Evolutionary conservation across 2,888 invertebrate genomes (phyloP).

Genomic region (Norana najaformis): DNA sequence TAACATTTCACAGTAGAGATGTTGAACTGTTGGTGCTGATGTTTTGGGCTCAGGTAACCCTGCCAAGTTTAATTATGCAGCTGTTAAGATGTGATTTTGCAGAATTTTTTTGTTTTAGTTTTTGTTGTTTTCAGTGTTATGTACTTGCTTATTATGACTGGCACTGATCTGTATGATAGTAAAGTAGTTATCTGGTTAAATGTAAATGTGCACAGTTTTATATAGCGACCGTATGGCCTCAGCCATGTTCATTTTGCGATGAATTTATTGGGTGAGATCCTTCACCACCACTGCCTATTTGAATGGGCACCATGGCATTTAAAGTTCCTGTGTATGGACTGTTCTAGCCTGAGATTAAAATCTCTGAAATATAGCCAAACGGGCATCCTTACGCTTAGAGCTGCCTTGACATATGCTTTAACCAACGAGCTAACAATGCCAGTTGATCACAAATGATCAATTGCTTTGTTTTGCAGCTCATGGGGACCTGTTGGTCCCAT

Average conservation of each 20-base stretch:
- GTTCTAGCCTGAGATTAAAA: no score
- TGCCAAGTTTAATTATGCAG: background rate
- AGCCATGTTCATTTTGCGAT: no score
- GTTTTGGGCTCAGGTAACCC: background rate
- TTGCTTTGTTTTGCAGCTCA: background rate
- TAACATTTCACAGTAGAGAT: background rate
- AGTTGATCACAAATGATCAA: background rate
- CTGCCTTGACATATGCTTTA: no score
- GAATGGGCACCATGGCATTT: no score
- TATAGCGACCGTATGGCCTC: no score
- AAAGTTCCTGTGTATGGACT: no score
- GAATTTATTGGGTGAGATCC: no score
- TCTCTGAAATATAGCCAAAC: no score
- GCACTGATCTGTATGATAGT: background rate
- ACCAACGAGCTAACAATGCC: no score
- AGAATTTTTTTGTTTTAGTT: background rate
- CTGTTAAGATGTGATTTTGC: background rate
- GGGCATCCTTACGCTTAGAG: no score
- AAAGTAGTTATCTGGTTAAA: background rate
- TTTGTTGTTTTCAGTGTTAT: background rate
- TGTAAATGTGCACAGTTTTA: no score
- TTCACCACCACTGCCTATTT: no score
- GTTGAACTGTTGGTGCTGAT: background rate
- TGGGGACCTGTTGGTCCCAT: background rate
- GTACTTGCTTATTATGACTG: background rate